Evolutionary conservation across 2,888 invertebrate species (phyloP).

Genomic region (Gari tellinella): DNA sequence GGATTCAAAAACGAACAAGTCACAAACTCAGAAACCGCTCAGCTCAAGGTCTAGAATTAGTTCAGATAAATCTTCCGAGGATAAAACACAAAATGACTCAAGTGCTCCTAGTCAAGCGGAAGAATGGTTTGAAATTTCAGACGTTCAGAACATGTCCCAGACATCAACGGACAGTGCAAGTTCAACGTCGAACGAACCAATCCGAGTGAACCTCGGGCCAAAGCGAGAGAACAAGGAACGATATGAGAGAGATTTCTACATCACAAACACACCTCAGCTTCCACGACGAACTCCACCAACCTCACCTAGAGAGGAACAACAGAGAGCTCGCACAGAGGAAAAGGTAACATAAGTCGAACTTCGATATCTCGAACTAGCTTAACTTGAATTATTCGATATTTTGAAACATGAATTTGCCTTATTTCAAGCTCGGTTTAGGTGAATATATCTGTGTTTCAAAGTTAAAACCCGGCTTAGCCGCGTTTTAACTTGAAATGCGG

Average conservation of each 20-base stretch:
- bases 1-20: not conserved
- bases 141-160: conserved; percentile 16
- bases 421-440: no score
- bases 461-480: no score
- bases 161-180: conserved; percentile 23
- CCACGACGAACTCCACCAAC: conserved; percentile 37
- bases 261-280: conserved; percentile 53
- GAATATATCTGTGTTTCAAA: no score
- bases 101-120: conserved; percentile 18
- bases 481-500: no score
- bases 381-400: no score
- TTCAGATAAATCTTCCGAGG: no score
- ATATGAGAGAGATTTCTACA: conserved; percentile 77
- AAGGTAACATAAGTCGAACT: no score
- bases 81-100: not conserved
- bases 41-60: conserved; percentile 14
- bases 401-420: no score
- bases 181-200: conserved; percentile 18
- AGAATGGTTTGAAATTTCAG: conserved; percentile 13
- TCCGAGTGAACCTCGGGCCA: conserved; percentile 70
- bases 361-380: no score
- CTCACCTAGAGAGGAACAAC: conserved; percentile 36
- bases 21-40: conserved; percentile 7
- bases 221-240: conserved; percentile 70
- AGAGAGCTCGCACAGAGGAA: not conserved